Evolutionary conservation across 2,888 invertebrate species (phyloP), one percentile per base, ranked within the genome.

Genomic region (Drosophila neotestacea): DNA sequence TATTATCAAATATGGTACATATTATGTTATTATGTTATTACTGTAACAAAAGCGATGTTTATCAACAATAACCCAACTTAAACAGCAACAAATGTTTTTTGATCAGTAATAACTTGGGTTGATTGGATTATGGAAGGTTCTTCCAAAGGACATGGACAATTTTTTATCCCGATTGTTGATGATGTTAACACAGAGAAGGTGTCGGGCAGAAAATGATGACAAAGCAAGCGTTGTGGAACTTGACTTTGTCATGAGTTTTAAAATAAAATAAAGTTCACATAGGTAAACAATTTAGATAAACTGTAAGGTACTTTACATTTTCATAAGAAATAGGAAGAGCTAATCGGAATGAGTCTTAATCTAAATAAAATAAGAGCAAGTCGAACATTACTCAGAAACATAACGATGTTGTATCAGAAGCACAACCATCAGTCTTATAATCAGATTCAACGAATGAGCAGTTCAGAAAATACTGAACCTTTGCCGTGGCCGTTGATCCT

Each of bases 281-380:
- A 10, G 27, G 46, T 28, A 47, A 47, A 58, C 6, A 46, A 10
- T n/a, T 34, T 9, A 9, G 6, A 27, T 44, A 27, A 44, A 28
- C 11, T 27, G 4, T 44, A 5, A 22, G 6, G 22, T 22, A 22
- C 1, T 22, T 22, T 22, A 22, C 22, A 22, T 22, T 22, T 22
- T 22, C 22, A 22, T 22, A 22, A 42, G 1, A 42, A 27, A 44
- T 38, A 38, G 6, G 10, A 10, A 22, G 1, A 27, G 1, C 28
- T 30, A 30, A 55, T 55, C 46, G 10, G 5, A 27, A 62, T 62
- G 55, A 10, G 10, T 22, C 7, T 46, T 16, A 46, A 44, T 7
- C n/a, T 22, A n/a, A 46, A 9, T 10, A 44, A n/a, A 30, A 13
- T 55, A 6, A 36, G 38, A 46, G 9, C 55, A 9, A 4, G n/a